These are phyloP conservation scores for Rosalia funebris DNA, from an alignment of 2,888 invertebrate species.

Conservation along the genomic window DNA sequence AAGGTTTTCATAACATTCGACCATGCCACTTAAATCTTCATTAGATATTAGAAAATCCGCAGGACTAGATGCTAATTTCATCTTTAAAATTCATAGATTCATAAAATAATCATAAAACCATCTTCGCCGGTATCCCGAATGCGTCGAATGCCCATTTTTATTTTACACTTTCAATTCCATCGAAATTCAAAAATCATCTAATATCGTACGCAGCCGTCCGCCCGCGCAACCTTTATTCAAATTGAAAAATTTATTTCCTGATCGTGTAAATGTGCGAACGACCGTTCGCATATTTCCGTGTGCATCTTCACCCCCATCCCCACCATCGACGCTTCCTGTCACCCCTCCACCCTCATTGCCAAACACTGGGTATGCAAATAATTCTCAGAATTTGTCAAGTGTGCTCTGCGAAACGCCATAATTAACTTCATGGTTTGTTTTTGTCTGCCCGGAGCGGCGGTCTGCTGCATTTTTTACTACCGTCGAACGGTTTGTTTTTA, in stretches of 20 bases:
- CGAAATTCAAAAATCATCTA: slow-evolving; percentile 43
- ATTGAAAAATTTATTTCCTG: slow-evolving; percentile 51
- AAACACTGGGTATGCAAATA: slow-evolving; percentile 48
- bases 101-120: slow-evolving; percentile 27
- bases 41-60: too few relatives aligned
- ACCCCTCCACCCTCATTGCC: slow-evolving; percentile 42
- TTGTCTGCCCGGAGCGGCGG: slow-evolving; percentile 6
- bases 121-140: slow-evolving; percentile 3
- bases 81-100: slow-evolving; percentile 25
- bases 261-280: slow-evolving; percentile 54
- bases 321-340: slow-evolving; percentile 25
- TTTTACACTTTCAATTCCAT: slow-evolving; percentile 30
- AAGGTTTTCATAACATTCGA: too few relatives aligned
- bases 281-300: slow-evolving; percentile 53
- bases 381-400: slow-evolving; percentile 51
- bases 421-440: slow-evolving; percentile 42
- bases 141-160: slow-evolving; percentile 12
- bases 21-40: slow-evolving; percentile 5
- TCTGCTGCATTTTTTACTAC: too few relatives aligned
- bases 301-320: slow-evolving; percentile 41
- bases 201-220: slow-evolving; percentile 7
- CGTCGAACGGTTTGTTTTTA: too few relatives aligned
- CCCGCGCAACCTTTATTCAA: slow-evolving; percentile 42
- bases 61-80: slow-evolving; percentile 4
- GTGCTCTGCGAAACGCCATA: slow-evolving; percentile 46